Evolutionary conservation across 2,113 vertebrate species (phyloP).

Genomic region (Talpa occidentalis): DNA sequence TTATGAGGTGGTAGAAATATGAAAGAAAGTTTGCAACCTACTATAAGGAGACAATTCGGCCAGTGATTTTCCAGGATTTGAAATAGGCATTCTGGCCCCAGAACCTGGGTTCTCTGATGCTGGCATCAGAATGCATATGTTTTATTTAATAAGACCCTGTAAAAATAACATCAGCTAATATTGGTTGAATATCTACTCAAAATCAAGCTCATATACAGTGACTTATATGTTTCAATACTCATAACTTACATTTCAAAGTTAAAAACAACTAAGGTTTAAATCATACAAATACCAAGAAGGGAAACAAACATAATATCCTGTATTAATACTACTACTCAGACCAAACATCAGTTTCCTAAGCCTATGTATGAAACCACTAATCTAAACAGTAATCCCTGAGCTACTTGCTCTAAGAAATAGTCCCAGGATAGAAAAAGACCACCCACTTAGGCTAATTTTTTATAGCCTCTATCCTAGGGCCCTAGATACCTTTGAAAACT

Average conservation of each 20-base stretch:
- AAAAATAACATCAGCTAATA: neutral
- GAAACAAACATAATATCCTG: neutral
- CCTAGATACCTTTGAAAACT: neutral
- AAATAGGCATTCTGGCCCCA: neutral
- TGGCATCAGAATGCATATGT: neutral
- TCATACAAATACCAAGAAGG: neutral
- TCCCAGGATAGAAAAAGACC: neutral
- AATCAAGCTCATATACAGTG: neutral
- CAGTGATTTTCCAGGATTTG: neutral
- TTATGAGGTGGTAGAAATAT: neutral
- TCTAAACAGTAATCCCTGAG: neutral
- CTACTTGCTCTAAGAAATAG: neutral
- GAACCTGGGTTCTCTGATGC: neutral
- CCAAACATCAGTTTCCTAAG: neutral
- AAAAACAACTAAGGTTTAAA: neutral
- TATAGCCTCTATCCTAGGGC: neutral
- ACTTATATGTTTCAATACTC: neutral
- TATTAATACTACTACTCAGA: neutral
- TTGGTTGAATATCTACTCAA: neutral
- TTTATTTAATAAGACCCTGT: neutral
- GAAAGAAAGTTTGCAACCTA: neutral
- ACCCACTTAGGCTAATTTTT: neutral
- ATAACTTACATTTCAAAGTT: neutral
- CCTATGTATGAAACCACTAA: neutral
- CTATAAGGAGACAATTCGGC: neutral